Percentiles rank a stretch among this genome's conserved stretches.
These are phyloP conservation scores for Luffia ferchaultella DNA, from an alignment of 2,888 invertebrate species.

Conservation along the genomic window DNA sequence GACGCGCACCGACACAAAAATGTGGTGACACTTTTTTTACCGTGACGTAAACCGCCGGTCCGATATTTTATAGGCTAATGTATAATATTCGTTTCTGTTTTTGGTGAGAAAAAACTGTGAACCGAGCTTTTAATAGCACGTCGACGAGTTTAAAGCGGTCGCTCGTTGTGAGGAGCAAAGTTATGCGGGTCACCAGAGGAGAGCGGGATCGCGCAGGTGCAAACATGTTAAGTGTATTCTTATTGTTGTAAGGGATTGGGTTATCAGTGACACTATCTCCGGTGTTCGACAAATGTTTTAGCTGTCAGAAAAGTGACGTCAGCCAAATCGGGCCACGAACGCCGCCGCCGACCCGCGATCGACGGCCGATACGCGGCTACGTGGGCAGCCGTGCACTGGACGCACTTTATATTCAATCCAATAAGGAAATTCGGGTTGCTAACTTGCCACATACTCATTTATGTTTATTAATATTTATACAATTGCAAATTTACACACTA, in stretches of 20 bases:
- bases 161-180: slow-evolving; percentile 22
- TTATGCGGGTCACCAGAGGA: slow-evolving; percentile 38
- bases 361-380: background rate
- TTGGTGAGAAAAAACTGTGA: background rate
- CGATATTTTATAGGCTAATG: background rate
- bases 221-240: slow-evolving; percentile 65
- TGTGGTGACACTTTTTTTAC: slow-evolving; percentile 17
- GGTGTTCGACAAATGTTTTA: slow-evolving; percentile 62
- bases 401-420: no score
- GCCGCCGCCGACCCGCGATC: background rate
- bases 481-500: no score
- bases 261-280: slow-evolving; percentile 65
- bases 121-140: background rate
- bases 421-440: no score
- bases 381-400: no score
- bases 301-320: slow-evolving; percentile 64
- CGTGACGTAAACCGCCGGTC: background rate
- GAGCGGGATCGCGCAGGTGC: slow-evolving; percentile 44
- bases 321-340: slow-evolving; percentile 37
- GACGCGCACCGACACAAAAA: slow-evolving; percentile 20
- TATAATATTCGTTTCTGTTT: background rate
- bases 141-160: slow-evolving; percentile 20
- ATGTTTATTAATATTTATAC: no score
- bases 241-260: slow-evolving; percentile 63
- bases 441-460: no score